These are phyloP conservation scores for Phalacrocorax brasilianus DNA, from an alignment of 2,113 vertebrate genomes.

Conservation along the genomic window DNA sequence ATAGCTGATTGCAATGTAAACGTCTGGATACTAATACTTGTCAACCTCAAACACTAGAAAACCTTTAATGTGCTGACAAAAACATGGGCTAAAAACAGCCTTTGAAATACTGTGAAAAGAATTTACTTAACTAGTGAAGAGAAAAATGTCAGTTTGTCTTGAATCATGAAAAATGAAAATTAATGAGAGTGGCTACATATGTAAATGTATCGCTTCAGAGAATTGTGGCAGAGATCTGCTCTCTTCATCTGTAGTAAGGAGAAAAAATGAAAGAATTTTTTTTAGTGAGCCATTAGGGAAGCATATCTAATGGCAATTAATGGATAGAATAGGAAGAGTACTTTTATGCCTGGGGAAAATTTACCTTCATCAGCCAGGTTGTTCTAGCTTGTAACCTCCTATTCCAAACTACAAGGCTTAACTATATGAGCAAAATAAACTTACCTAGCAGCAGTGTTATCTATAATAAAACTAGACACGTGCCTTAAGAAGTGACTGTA, in stretches of 20 bases:
- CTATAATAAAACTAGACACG: background rate
- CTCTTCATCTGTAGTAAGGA: background rate
- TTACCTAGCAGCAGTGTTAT: background rate
- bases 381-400: background rate
- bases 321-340: background rate
- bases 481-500: background rate
- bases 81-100: background rate
- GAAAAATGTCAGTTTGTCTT: conserved; percentile 24
- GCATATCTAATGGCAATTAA: background rate
- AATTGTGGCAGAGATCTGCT: background rate
- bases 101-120: conserved; percentile 33
- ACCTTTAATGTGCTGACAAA: conserved; percentile 24
- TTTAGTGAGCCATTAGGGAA: background rate
- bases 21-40: background rate
- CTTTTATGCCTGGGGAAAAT: background rate
- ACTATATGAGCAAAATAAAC: background rate
- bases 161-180: conserved; percentile 26
- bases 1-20: background rate
- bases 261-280: background rate
- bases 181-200: conserved; percentile 26
- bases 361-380: background rate
- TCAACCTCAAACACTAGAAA: conserved; percentile 7
- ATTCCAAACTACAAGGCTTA: background rate
- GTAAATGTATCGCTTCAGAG: conserved; percentile 38
- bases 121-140: background rate